Evolutionary conservation across 1,140 invertebrate genomes (phyloP), one percentile per base, ranked within the genome.

Genomic region (Drosophila sucinea): DNA sequence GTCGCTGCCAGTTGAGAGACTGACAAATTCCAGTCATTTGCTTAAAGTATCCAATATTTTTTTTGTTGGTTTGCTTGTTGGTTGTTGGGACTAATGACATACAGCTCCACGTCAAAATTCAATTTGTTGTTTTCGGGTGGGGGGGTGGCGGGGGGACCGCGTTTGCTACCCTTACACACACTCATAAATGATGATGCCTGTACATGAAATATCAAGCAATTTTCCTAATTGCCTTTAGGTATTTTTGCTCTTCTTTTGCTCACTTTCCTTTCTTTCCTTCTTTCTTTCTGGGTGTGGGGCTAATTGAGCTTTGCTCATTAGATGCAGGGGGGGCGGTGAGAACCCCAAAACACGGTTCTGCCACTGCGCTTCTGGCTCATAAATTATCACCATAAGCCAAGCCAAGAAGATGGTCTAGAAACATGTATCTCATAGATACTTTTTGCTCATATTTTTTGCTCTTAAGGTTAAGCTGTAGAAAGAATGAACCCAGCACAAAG

Each of bases 171-270:
- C 17, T 11, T 3, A 10, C 25, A 33, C 54, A n/a, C 35, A 67
- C 77, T 87, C 84, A 89, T 89, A 89, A 89, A 89, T 89, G 84
- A 78, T 87, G 79, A 77, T 81, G 82, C 81, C 33, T 51, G 69
- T 66, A 54, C 66, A 78, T 80, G 73, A 89, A 84, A 89, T 89
- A 89, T 89, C 89, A 84, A 84, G 71, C 85, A 89, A 89, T 89
- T 82, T 82, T 65, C 41, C 84, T 90, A 89, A 89, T 89, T 89
- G 84, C 85, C 77, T 78, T 75, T 89, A 70, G 80, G 73, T 71
- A 80, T 77, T 74, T 71, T 77, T 60, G 57, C 70, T 66, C 30
- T 29, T 73, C 65, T 61, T 61, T 69, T 60, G 11, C n/a, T 32
- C 44, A 17, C 41, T 40, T 35, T 63, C 38, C 33, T 38, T 30